Conservation (phyloP, 1,140 invertebrate species). For the Heliconius nattereri region DNA sequence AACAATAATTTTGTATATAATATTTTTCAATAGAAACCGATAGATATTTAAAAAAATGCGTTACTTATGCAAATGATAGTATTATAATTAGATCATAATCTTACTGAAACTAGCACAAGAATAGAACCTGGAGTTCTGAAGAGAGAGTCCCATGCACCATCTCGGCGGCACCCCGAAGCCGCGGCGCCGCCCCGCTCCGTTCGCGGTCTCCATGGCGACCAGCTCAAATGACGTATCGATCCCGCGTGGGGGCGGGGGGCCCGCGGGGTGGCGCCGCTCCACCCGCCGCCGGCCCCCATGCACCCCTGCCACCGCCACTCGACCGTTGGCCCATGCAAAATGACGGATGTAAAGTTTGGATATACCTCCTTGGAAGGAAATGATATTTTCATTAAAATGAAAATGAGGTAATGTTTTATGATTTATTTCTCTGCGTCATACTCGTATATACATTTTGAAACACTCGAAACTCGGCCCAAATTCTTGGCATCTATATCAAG, state of each 20-base stretch:
- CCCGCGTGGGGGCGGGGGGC: slow-evolving; percentile 70
- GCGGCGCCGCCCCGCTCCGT: slow-evolving; percentile 75
- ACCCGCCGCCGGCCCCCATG: slow-evolving; percentile 66
- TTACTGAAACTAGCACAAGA: background rate
- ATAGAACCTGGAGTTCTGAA: background rate
- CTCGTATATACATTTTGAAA: slow-evolving; percentile 20
- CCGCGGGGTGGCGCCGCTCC: slow-evolving; percentile 74
- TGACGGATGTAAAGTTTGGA: slow-evolving; percentile 81
- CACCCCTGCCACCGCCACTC: slow-evolving; percentile 71
- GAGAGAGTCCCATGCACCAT: slow-evolving; percentile 64
- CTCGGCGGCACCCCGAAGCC: slow-evolving; percentile 57
- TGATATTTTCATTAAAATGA: slow-evolving; percentile 81
- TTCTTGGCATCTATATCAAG: slow-evolving; percentile 29
- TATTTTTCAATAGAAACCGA: too few species aligned
- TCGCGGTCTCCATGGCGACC: slow-evolving; percentile 80
- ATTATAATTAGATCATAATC: background rate
- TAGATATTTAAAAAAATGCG: too few species aligned
- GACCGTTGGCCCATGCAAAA: slow-evolving; percentile 80
- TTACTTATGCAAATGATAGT: background rate
- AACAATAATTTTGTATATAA: too few species aligned
- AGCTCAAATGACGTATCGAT: slow-evolving; percentile 81
- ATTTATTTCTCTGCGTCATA: slow-evolving; percentile 57
- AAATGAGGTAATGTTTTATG: slow-evolving; percentile 75
- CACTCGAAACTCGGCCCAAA: slow-evolving; percentile 26
- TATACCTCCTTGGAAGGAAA: slow-evolving; percentile 80